Percentiles rank a stretch among this genome's conserved stretches.
phyloP scores from a whole-genome alignment of 2,113 vertebrate genomes.

The Limanda limanda region DNA sequence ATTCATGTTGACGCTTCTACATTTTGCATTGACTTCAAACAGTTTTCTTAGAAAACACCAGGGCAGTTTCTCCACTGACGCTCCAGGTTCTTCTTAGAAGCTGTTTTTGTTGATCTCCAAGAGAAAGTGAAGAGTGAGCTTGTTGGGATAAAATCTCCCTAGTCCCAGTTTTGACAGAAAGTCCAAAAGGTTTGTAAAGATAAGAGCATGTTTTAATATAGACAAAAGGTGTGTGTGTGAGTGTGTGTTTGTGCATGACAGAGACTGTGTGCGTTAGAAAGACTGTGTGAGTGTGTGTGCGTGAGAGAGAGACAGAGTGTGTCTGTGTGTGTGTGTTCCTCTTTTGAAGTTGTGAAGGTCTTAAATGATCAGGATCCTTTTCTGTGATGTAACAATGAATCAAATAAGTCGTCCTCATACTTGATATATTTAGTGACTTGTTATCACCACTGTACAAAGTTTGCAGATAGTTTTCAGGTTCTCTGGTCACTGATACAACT shows the following conservation, averaged over 20 bases:
- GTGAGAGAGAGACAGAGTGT: too few relatives aligned
- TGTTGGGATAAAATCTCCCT: conserved; percentile 51
- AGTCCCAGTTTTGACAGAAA: conserved; percentile 45
- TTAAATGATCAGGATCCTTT: too few relatives aligned
- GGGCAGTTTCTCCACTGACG: conserved; percentile 21
- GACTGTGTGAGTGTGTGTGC: conserved; percentile 13
- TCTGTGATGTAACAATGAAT: too few relatives aligned
- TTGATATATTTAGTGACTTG: too few relatives aligned
- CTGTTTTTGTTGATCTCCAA: conserved; percentile 53
- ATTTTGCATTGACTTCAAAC: conserved; percentile 51
- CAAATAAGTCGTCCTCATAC: too few relatives aligned
- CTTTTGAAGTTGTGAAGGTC: not conserved
- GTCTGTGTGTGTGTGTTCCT: too few relatives aligned
- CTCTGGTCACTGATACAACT: too few relatives aligned
- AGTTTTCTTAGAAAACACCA: conserved; percentile 58
- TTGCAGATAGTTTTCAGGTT: too few relatives aligned
- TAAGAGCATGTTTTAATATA: conserved; percentile 45
- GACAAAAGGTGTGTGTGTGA: conserved; percentile 40
- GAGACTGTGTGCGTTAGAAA: too few relatives aligned
- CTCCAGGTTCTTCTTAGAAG: not conserved
- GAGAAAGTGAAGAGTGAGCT: conserved; percentile 53
- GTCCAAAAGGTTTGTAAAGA: not conserved
- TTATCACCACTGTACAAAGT: too few relatives aligned
- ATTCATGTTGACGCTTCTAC: conserved; percentile 24
- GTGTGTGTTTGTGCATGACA: too few relatives aligned